Evolutionary conservation across 2,888 invertebrate genomes (phyloP).

Genomic region (Cephus nigrinus): DNA sequence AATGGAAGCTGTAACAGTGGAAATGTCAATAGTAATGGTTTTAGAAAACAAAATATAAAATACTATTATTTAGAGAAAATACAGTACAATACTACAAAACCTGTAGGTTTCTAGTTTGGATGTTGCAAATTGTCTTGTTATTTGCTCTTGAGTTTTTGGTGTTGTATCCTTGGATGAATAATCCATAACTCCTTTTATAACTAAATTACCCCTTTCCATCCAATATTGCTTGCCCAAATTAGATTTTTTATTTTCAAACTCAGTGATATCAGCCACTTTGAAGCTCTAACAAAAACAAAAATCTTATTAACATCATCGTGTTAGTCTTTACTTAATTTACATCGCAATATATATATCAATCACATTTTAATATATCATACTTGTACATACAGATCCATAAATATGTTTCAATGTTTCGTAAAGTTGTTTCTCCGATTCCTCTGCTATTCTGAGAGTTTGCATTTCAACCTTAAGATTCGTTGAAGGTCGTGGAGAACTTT

Average conservation of each 20-base stretch:
- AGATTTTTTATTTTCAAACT: constrained; percentile 74
- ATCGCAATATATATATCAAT: background rate
- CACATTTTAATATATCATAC: background rate
- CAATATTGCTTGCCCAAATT: constrained; percentile 79
- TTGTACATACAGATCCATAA: constrained; percentile 75
- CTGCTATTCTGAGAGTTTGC: constrained; percentile 76
- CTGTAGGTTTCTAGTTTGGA: constrained; percentile 77
- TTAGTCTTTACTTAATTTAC: background rate
- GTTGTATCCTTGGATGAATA: constrained; percentile 73
- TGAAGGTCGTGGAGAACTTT: constrained; percentile 11
- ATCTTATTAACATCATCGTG: background rate
- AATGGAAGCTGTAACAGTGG: constrained; percentile 75
- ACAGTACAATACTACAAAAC: constrained; percentile 32
- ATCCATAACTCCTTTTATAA: constrained; percentile 79
- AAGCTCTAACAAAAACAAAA: constrained; percentile 64
- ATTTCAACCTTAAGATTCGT: constrained; percentile 76
- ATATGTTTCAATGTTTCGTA: constrained; percentile 80
- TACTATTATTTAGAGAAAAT: constrained; percentile 11
- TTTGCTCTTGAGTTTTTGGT: constrained; percentile 72
- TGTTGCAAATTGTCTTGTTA: constrained; percentile 77
- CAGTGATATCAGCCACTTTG: constrained; percentile 64
- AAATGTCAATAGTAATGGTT: constrained; percentile 12
- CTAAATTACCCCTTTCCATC: constrained; percentile 80
- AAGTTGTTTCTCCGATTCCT: constrained; percentile 78
- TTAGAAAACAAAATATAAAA: constrained; percentile 15